Evolutionary conservation across 2,888 invertebrate species (phyloP).

Genomic region (Octodonta nipae): DNA sequence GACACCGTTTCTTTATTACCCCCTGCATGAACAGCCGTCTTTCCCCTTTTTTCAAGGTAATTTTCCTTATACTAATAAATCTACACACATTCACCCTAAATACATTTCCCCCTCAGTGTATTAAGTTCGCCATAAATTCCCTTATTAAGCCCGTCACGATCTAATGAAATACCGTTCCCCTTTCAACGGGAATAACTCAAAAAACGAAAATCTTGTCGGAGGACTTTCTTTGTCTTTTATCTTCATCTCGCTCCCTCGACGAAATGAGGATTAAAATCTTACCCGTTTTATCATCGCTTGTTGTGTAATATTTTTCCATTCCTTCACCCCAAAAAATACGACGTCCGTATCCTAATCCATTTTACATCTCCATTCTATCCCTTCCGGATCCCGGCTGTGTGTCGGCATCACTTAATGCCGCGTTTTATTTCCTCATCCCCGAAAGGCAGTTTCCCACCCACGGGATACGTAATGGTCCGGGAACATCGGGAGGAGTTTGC

Average conservation of each 20-base stretch:
- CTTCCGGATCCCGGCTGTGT: conserved; percentile 21
- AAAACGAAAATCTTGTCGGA: conserved; percentile 9
- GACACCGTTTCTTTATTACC: too few relatives aligned
- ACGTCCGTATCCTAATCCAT: conserved; percentile 30
- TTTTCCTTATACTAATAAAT: too few relatives aligned
- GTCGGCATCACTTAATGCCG: conserved; percentile 28
- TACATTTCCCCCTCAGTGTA: too few relatives aligned
- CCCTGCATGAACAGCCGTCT: too few relatives aligned
- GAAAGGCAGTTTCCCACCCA: conserved; percentile 7
- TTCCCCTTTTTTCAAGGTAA: too few relatives aligned
- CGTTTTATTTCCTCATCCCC: conserved; percentile 29
- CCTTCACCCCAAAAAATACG: too few relatives aligned
- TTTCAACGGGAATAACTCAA: conserved; percentile 12
- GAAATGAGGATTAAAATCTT: conserved; percentile 13
- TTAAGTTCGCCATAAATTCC: too few relatives aligned
- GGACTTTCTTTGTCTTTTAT: too few relatives aligned
- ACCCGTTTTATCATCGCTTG: conserved; percentile 18
- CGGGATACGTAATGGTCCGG: conserved; percentile 5
- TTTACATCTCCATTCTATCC: conserved; percentile 24
- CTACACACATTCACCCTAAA: too few relatives aligned
- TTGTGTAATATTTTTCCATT: conserved; percentile 33
- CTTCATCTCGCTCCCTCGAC: conserved; percentile 1
- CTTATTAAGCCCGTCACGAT: neutral
- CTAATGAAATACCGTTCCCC: conserved; percentile 1
- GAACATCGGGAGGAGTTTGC: too few relatives aligned